Conservation (phyloP, 1,140 invertebrate genomes). For the Oncopodura yosiiana region DNA sequence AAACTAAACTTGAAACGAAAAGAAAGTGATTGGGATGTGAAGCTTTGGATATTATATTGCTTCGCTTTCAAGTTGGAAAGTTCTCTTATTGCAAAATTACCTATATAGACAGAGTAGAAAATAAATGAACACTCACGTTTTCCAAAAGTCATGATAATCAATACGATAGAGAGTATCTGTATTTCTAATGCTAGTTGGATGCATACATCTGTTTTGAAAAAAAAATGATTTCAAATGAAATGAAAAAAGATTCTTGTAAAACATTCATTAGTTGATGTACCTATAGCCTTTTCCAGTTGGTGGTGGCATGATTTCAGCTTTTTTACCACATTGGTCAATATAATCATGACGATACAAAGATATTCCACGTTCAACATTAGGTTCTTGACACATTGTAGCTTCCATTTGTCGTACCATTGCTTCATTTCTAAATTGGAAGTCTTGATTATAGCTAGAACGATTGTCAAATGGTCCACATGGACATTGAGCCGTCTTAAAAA, state of each 20-base stretch:
- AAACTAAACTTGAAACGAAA: no score
- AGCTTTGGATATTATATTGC: no score
- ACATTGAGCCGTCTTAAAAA: slow-evolving; percentile 12
- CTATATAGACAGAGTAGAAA: no score
- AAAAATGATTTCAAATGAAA: no score
- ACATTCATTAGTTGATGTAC: no score
- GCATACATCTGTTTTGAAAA: no score
- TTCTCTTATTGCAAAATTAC: no score
- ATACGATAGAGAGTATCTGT: slow-evolving; percentile 17
- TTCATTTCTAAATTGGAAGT: slow-evolving; percentile 17
- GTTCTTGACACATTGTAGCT: slow-evolving; percentile 2
- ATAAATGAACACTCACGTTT: slow-evolving; percentile 8
- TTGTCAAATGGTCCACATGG: slow-evolving; percentile 29
- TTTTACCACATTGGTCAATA: slow-evolving; percentile 17
- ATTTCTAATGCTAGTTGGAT: slow-evolving; percentile 9
- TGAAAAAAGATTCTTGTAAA: no score
- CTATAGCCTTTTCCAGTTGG: slow-evolving; percentile 19
- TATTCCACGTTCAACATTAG: slow-evolving; percentile 5
- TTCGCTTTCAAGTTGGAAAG: no score
- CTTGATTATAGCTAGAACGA: slow-evolving; percentile 24
- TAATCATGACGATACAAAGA: slow-evolving; percentile 17
- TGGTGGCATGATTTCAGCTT: slow-evolving; percentile 20
- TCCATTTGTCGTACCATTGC: slow-evolving; percentile 8
- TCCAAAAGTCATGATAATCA: slow-evolving; percentile 21
- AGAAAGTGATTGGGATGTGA: no score